Base-by-base conservation (phyloP, 2,113 vertebrate species). In the Chamaea fasciata region DNA sequence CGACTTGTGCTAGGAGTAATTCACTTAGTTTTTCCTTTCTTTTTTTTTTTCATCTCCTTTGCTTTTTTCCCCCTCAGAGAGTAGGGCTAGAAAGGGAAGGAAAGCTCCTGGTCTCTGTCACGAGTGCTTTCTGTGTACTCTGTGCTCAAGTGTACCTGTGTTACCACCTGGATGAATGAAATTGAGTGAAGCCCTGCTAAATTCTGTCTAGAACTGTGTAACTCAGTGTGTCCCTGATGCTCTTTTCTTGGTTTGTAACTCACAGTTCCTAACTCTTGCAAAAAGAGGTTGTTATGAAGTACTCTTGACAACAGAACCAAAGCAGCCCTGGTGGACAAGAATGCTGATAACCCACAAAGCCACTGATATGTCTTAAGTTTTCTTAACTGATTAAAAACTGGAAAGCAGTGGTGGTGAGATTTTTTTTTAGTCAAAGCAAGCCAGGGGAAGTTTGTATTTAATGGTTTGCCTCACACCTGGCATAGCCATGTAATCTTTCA, bases 151-250 rank as follows among this genome's bases (percentile, higher is more conserved):
- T 33, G 24, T 97, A 90, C 95, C 92, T 59, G 77, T 96, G 94
- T 87, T 31, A 92, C 67, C 83, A 95, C 94, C 91, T 90, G 90
- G 98, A 98, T 97, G 97, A 98, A 98, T 98, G 98, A 98, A 98
- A 98, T 97, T 96, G 96, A 97, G 77, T 89, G 96, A 97, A 97
- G 98, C 97, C 96, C 89, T 92, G 28, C 97, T 93, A 95, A 96
- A 95, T 96, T 93, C 59, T 87, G 27, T 55, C 94, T 63, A 92
- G 89, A 89, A 57, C 83, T 30, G 56, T 41, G 47, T 42, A 46
- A n/a, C 75, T 79, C 81, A 63, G 35, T 35, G 35, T 95, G 84
- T 90, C 91, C 94, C 88, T 77, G 52, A 24, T 74, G 77, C 73
- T 93, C 87, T 76, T 70, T 30, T 35, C 67, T 24, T 56, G 47